A percentile compares a stretch with the other conserved stretches of the same genome.
These are phyloP conservation scores for Ariopsis seemanni DNA, from an alignment of 2,113 vertebrate genomes.

Conservation along the genomic window DNA sequence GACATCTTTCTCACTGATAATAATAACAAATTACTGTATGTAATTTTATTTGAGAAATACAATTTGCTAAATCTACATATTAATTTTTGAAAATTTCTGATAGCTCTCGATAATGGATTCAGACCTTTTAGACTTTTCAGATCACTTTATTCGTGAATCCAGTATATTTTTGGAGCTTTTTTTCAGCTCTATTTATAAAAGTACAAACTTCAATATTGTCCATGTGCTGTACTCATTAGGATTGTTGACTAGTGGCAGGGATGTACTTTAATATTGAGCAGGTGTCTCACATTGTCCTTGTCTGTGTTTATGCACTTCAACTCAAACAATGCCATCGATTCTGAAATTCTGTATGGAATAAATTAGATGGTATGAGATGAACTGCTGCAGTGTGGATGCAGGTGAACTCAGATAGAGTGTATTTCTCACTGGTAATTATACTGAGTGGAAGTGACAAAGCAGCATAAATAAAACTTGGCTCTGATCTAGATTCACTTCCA, in stretches of 20 bases:
- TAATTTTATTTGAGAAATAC: neutral
- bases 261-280: too few relatives aligned
- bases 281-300: neutral
- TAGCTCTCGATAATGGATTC: neutral
- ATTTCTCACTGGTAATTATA: conserved; percentile 12
- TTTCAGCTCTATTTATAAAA: neutral
- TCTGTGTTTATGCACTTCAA: neutral
- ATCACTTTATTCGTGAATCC: neutral
- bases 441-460: neutral
- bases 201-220: neutral
- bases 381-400: neutral
- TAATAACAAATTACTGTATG: neutral
- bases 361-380: neutral
- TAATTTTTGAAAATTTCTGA: neutral
- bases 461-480: conserved; percentile 12
- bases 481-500: neutral
- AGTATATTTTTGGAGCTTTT: neutral
- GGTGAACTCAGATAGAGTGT: conserved; percentile 2
- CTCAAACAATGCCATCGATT: neutral
- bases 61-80: neutral
- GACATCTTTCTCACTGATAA: neutral
- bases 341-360: neutral
- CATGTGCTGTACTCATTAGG: neutral
- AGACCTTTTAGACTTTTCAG: neutral
- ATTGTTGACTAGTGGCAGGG: neutral